phyloP scores from a whole-genome alignment of 2,797 vertebrate species.

The Enteromius treurensis region DNA sequence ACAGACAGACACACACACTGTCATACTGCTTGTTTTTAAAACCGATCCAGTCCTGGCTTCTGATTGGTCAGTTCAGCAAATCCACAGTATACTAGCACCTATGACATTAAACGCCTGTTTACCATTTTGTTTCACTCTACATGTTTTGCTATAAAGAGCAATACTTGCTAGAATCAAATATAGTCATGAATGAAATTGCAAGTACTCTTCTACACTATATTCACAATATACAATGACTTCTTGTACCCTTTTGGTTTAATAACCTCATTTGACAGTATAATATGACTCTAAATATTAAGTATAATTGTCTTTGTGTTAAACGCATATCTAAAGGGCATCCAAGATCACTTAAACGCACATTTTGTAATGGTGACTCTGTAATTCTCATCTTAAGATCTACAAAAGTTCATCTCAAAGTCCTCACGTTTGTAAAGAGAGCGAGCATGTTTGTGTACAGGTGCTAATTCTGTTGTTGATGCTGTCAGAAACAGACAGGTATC shows the following conservation, averaged over 20 bases:
- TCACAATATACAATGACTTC: not conserved
- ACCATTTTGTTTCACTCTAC: not conserved
- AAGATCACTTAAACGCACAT: not conserved
- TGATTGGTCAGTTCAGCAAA: slow-evolving; percentile 15
- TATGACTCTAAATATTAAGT: not conserved
- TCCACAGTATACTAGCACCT: not conserved
- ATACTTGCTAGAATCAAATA: not conserved
- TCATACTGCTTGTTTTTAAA: slow-evolving; percentile 21
- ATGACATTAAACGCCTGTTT: not conserved
- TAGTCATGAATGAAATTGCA: not conserved
- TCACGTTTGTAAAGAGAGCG: slow-evolving; percentile 7
- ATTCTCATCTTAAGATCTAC: slow-evolving; percentile 26
- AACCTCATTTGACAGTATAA: not conserved
- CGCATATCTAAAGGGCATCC: not conserved
- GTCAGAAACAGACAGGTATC: slow-evolving; percentile 63
- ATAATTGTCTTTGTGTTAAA: not conserved
- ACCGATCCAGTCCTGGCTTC: not conserved
- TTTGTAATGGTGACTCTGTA: slow-evolving; percentile 1
- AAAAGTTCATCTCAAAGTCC: slow-evolving; percentile 26
- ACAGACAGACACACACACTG: slow-evolving; percentile 1
- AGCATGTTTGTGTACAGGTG: slow-evolving; percentile 42
- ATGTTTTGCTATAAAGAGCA: not conserved
- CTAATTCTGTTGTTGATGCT: slow-evolving; percentile 68
- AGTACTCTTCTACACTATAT: not conserved
- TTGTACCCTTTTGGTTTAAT: not conserved